phyloP scores from a whole-genome alignment of 2,113 vertebrate species.

The Mandrillus leucophaeus region DNA sequence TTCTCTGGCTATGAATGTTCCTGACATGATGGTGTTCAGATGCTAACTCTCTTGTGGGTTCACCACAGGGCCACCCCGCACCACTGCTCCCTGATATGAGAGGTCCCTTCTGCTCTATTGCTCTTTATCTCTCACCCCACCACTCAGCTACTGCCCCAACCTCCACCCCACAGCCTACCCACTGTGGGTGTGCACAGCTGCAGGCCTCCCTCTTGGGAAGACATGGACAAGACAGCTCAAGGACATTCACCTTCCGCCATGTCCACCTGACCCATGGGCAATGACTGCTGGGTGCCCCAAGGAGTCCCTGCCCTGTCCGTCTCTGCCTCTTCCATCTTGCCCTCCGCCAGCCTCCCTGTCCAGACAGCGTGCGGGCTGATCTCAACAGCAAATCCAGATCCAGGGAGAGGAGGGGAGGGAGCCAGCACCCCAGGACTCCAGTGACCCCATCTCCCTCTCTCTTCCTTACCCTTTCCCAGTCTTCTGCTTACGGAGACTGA shows the following conservation, averaged over 20 bases:
- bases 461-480: background rate
- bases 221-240: background rate
- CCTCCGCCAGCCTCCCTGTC: no score
- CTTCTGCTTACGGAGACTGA: background rate
- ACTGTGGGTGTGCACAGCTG: background rate
- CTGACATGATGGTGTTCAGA: background rate
- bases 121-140: background rate
- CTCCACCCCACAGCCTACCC: background rate
- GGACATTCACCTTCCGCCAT: background rate
- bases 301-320: background rate
- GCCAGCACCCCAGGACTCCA: background rate
- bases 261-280: background rate
- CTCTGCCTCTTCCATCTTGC: background rate
- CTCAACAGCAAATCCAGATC: background rate
- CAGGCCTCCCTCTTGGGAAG: background rate
- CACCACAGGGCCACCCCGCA: fast-evolving
- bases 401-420: background rate
- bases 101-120: background rate
- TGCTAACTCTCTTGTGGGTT: background rate
- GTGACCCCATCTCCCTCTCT: background rate
- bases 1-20: background rate
- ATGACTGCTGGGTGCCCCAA: background rate
- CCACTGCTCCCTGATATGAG: background rate
- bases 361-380: background rate
- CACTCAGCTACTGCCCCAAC: background rate